A percentile compares a stretch with the other conserved stretches of the same genome.
phyloP scores from a whole-genome alignment of 2,797 vertebrate genomes.

The Apodemus agrarius region DNA sequence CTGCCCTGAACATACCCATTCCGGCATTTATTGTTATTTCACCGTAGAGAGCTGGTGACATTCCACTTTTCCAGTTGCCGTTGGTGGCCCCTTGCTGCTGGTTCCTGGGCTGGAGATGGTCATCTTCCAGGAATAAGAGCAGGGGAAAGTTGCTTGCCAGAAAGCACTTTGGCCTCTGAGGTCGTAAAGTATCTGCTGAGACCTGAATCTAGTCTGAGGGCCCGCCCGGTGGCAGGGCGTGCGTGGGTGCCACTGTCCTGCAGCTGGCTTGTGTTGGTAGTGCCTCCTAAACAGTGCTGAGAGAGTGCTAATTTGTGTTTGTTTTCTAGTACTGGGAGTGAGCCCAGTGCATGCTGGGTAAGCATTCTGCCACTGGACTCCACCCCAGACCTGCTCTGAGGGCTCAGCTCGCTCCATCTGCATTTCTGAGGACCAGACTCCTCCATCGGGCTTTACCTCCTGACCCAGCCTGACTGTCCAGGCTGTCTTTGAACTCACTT shows the following conservation, averaged over 20 bases:
- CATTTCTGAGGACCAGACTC: background rate
- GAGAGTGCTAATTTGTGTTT: background rate
- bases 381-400: background rate
- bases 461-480: background rate
- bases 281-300: background rate
- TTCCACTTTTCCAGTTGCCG: background rate
- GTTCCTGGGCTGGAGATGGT: background rate
- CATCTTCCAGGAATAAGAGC: background rate
- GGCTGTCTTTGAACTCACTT: background rate
- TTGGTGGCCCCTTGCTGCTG: background rate
- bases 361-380: background rate
- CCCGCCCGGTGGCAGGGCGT: accelerated
- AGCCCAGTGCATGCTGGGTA: background rate
- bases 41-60: background rate
- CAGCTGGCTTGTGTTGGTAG: background rate
- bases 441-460: background rate
- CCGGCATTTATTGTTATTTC: slow-evolving; percentile 16
- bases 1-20: background rate
- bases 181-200: background rate
- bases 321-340: background rate
- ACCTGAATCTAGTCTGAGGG: background rate
- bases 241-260: background rate
- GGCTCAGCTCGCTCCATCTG: background rate
- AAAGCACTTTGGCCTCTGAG: background rate
- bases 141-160: background rate